These are phyloP conservation scores for Pseudorasbora parva DNA, from an alignment of 2,113 vertebrate genomes.

Conservation along the genomic window DNA sequence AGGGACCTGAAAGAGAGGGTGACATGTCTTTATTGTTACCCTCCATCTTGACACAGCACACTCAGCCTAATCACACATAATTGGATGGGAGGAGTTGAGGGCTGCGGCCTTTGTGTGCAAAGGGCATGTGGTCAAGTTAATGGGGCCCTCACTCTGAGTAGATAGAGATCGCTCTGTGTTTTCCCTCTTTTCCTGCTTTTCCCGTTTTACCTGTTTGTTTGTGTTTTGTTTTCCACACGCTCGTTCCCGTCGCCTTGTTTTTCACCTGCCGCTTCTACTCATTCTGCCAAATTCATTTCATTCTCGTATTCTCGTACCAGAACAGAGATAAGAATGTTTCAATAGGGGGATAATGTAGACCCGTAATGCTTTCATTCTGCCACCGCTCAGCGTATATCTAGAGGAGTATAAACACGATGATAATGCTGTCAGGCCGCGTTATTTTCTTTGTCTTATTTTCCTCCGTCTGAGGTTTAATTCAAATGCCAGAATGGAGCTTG, in stretches of 20 bases:
- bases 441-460: constrained; percentile 59
- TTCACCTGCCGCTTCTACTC: not conserved
- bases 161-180: constrained; percentile 70
- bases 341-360: constrained; percentile 24
- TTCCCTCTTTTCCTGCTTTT: constrained; percentile 65
- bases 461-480: constrained; percentile 63
- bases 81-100: constrained; percentile 90
- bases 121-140: constrained; percentile 66
- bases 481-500: constrained; percentile 64
- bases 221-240: not conserved
- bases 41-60: constrained; percentile 92
- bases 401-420: constrained; percentile 57
- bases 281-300: not conserved
- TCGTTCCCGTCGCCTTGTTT: not conserved
- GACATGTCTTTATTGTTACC: constrained; percentile 70
- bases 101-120: constrained; percentile 83
- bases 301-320: not conserved
- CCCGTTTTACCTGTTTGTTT: constrained; percentile 29
- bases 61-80: constrained; percentile 96
- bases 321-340: constrained; percentile 33
- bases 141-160: constrained; percentile 71
- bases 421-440: constrained; percentile 59
- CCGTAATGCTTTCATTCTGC: constrained; percentile 37
- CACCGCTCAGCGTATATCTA: constrained; percentile 38
- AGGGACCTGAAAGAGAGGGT: constrained; percentile 31